Conservation (phyloP, 2,888 invertebrate genomes). For the Chymomyza caudatula region DNA sequence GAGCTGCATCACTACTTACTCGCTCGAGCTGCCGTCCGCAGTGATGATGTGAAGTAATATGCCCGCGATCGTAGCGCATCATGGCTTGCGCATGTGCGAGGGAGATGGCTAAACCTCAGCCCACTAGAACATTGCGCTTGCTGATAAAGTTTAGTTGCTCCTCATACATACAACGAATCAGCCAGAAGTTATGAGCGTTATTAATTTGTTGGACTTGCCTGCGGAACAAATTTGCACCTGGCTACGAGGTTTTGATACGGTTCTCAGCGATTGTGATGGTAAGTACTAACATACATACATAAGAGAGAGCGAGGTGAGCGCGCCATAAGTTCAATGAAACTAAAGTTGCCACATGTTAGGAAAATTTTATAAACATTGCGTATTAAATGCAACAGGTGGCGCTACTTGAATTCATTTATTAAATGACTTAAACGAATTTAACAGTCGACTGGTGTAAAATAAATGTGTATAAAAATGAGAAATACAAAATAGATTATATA, state of each 20-base stretch:
- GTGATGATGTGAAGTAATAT: conserved; percentile 13
- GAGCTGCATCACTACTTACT: no score
- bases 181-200: conserved; percentile 50
- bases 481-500: no score
- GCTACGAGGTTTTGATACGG: conserved; percentile 86
- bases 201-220: conserved; percentile 80
- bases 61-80: conserved; percentile 27
- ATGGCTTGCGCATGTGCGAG: not conserved
- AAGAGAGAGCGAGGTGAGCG: not conserved
- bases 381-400: not conserved
- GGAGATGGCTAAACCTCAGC: conserved; percentile 7
- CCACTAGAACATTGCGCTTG: not conserved
- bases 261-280: conserved; percentile 93
- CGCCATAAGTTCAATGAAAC: conserved; percentile 2
- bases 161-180: not conserved
- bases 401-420: not conserved
- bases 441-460: no score
- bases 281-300: conserved; percentile 55
- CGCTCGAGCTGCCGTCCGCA: no score
- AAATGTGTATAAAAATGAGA: no score
- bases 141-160: not conserved
- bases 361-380: not conserved
- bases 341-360: conserved; percentile 18
- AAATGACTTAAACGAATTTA: not conserved
- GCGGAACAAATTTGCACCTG: conserved; percentile 81